Percentiles rank a stretch among this genome's conserved stretches.
Conservation (phyloP, 2,888 invertebrate species). For the Epicampocera succincta region DNA sequence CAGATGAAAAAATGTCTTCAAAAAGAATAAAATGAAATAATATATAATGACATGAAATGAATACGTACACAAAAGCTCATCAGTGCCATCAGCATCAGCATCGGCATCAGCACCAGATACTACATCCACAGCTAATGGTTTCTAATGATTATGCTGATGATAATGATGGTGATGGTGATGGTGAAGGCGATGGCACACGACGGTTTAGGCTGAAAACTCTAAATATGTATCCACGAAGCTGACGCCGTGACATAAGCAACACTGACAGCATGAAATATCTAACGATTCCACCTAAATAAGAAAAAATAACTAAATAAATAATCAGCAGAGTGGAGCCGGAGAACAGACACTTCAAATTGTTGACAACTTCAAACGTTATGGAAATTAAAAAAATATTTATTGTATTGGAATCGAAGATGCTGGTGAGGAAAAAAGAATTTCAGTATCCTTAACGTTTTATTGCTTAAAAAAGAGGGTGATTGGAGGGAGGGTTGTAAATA, state of each 20-base stretch:
- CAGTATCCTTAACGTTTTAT: conserved; percentile 40
- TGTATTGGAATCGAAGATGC: conserved; percentile 21
- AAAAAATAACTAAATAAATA: background rate
- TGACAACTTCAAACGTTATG: conserved; percentile 6
- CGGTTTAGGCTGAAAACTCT: background rate
- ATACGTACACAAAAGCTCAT: conserved; percentile 30
- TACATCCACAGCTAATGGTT: background rate
- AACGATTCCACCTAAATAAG: conserved; percentile 26
- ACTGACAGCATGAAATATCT: background rate
- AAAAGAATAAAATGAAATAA: background rate
- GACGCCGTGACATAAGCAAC: conserved; percentile 1
- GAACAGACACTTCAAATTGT: conserved; percentile 27
- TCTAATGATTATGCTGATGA: background rate
- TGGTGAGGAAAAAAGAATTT: background rate
- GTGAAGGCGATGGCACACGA: background rate
- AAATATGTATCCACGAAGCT: no score
- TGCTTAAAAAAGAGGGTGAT: no score
- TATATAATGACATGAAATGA: conserved; percentile 19
- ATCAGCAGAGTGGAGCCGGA: background rate
- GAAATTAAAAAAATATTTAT: conserved; percentile 35
- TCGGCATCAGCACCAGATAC: conserved; percentile 19
- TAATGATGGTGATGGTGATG: background rate
- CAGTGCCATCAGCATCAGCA: conserved; percentile 21
- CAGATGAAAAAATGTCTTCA: background rate
- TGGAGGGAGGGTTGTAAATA: no score